phyloP scores from a whole-genome alignment of 2,888 invertebrate genomes.

The Dryocosmus kuriphilus region DNA sequence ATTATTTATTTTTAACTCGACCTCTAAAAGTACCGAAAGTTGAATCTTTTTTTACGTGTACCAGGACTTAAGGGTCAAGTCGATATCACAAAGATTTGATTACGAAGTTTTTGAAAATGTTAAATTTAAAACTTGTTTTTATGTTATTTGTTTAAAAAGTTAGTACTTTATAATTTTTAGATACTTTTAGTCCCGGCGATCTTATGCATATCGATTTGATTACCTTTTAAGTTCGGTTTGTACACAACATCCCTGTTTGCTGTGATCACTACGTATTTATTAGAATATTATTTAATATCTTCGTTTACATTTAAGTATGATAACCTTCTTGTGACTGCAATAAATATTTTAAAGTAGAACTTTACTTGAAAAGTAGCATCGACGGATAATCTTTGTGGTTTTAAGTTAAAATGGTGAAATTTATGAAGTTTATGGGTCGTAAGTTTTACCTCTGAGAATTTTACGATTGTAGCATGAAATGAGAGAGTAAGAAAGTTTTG shows the following conservation, averaged over 20 bases:
- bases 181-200: not conserved
- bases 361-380: not conserved
- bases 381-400: not conserved
- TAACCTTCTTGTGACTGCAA: not conserved
- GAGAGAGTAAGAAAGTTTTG: slow-evolving; percentile 4
- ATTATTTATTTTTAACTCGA: not conserved
- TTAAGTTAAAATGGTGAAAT: not conserved
- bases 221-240: not conserved
- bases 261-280: slow-evolving; percentile 39
- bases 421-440: not conserved
- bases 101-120: not conserved
- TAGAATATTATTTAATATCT: slow-evolving; percentile 13
- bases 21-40: not conserved
- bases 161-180: not conserved
- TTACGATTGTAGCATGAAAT: not conserved
- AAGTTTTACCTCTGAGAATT: not conserved
- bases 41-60: not conserved
- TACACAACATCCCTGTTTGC: slow-evolving; percentile 14
- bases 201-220: not conserved
- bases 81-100: not conserved
- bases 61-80: not conserved
- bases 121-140: not conserved
- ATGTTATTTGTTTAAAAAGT: not conserved
- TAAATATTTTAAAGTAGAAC: not conserved
- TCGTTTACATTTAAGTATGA: not conserved